These are phyloP conservation scores for Morpho deidamia DNA, from an alignment of 2,888 invertebrate genomes.

Conservation along the genomic window DNA sequence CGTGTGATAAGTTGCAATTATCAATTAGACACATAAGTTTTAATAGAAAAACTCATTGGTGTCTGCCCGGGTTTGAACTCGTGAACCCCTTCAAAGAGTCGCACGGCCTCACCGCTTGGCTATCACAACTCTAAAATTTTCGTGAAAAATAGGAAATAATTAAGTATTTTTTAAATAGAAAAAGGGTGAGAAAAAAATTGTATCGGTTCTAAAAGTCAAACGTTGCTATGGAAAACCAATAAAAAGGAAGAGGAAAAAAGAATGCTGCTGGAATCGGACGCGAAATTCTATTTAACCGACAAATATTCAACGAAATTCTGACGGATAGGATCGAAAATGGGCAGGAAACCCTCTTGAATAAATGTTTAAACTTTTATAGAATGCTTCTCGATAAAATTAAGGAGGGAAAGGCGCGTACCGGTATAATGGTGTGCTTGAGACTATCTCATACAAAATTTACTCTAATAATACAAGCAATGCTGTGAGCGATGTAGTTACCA, in stretches of 20 bases:
- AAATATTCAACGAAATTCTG: conserved; percentile 8
- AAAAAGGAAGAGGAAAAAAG: conserved; percentile 2
- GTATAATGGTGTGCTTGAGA: conserved; percentile 22
- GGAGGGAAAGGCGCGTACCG: conserved; percentile 14
- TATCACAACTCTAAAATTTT: background rate
- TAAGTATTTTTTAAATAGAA: background rate
- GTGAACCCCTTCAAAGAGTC: too few species aligned
- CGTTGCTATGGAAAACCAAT: conserved; percentile 3
- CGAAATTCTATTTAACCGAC: conserved; percentile 2
- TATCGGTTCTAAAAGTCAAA: background rate
- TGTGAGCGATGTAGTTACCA: conserved; percentile 19
- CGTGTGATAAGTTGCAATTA: too few species aligned
- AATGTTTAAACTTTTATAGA: conserved; percentile 14
- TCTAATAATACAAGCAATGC: conserved; percentile 20
- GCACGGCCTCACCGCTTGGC: too few species aligned
- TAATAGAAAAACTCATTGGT: too few species aligned
- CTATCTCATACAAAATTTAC: conserved; percentile 24
- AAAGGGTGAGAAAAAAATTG: background rate
- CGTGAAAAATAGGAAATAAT: background rate
- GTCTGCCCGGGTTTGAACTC: too few species aligned
- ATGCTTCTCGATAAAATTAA: conserved; percentile 20
- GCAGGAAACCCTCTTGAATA: conserved; percentile 13
- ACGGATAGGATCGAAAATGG: conserved; percentile 11
- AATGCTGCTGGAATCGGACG: conserved; percentile 4
- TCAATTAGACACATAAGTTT: too few species aligned